Conservation (phyloP, 2,797 vertebrate species). For the Labroides dimidiatus region DNA sequence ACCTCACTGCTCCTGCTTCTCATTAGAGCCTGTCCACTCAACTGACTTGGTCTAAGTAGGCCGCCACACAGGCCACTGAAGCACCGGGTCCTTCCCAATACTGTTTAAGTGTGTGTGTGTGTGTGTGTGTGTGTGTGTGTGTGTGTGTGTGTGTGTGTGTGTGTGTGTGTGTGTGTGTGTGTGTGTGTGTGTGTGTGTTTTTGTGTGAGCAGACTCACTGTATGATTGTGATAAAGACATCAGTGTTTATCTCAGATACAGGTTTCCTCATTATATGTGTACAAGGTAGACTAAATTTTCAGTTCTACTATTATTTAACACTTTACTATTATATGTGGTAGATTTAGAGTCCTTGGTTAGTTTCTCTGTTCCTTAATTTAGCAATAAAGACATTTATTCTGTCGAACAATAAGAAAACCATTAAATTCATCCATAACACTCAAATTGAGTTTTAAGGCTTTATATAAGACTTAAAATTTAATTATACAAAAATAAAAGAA, state of each 20-base stretch:
- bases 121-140: slow-evolving; percentile 15
- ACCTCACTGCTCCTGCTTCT: slow-evolving; percentile 84
- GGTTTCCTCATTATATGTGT: slow-evolving; percentile 7
- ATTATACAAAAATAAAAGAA: no score
- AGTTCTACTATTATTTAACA: slow-evolving; percentile 9
- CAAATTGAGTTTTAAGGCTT: no score
- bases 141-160: slow-evolving; percentile 8
- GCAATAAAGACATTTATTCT: not conserved
- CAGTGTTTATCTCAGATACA: not conserved
- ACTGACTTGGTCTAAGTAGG: slow-evolving; percentile 60
- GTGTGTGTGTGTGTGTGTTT: slow-evolving; percentile 14
- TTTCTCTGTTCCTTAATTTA: slow-evolving; percentile 17
- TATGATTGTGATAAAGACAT: slow-evolving; percentile 19
- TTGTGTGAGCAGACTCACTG: slow-evolving; percentile 1
- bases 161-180: slow-evolving; percentile 12
- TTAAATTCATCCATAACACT: no score
- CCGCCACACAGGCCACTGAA: slow-evolving; percentile 61
- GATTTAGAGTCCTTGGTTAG: not conserved
- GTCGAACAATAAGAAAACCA: no score
- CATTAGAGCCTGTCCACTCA: slow-evolving; percentile 82
- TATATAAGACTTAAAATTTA: no score
- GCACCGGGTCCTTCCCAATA: slow-evolving; percentile 31
- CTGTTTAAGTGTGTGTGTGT: slow-evolving; percentile 11
- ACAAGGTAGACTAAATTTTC: slow-evolving; percentile 18
- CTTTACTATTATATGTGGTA: slow-evolving; percentile 8